phyloP scores from a whole-genome alignment of 2,113 vertebrate genomes.

The Meriones unguiculatus region DNA sequence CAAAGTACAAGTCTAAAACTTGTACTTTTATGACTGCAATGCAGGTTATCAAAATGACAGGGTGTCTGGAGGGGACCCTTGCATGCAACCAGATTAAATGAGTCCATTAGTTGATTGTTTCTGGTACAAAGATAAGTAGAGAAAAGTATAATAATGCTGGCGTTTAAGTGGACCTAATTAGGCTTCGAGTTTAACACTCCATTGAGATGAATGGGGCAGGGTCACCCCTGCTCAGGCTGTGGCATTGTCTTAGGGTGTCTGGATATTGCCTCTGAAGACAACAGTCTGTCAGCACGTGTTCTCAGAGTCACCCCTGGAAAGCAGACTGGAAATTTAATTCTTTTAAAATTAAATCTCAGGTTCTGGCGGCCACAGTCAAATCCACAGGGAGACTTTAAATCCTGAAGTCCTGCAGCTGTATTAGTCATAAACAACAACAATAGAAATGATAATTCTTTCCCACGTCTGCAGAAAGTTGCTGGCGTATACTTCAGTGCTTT shows the following conservation, averaged over 20 bases:
- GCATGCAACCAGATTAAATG: neutral
- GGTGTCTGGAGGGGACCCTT: slow-evolving; percentile 64
- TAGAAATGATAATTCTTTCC: slow-evolving; percentile 63
- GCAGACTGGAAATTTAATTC: slow-evolving; percentile 75
- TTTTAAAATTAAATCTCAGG: slow-evolving; percentile 79
- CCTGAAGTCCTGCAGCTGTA: slow-evolving; percentile 72
- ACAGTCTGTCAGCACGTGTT: slow-evolving; percentile 25
- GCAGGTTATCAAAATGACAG: slow-evolving; percentile 64
- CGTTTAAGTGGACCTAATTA: slow-evolving; percentile 79
- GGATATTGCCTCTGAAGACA: slow-evolving; percentile 75
- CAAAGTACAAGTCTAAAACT: slow-evolving; percentile 80
- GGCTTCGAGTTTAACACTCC: slow-evolving; percentile 78
- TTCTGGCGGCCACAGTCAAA: slow-evolving; percentile 74
- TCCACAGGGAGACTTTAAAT: slow-evolving; percentile 67
- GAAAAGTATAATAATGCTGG: slow-evolving; percentile 68
- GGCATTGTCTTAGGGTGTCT: slow-evolving; percentile 79
- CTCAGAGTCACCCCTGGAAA: slow-evolving; percentile 68
- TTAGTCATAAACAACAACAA: slow-evolving; percentile 75
- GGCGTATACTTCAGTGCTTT: slow-evolving; percentile 16
- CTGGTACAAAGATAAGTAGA: slow-evolving; percentile 68
- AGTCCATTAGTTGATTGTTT: slow-evolving; percentile 74
- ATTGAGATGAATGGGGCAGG: slow-evolving; percentile 75
- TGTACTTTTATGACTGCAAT: slow-evolving; percentile 75
- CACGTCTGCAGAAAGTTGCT: slow-evolving; percentile 36
- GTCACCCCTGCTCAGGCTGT: slow-evolving; percentile 67